Evolutionary conservation across 2,113 vertebrate genomes (phyloP).

Genomic region (Dendropsophus ebraccatus): DNA sequence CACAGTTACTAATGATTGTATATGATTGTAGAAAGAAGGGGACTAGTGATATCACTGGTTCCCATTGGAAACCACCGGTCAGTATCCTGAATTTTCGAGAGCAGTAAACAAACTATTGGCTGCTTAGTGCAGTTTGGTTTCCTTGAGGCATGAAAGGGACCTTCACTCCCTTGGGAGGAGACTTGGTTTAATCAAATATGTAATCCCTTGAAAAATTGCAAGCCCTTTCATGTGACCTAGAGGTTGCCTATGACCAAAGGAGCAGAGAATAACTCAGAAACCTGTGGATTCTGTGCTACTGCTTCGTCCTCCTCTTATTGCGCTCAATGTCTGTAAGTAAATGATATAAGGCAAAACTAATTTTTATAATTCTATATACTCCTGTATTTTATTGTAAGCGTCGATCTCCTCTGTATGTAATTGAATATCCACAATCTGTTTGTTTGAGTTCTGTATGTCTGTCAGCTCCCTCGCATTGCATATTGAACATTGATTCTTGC

Average conservation of each 20-base stretch:
- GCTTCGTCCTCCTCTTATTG: not conserved
- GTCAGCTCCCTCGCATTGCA: not conserved
- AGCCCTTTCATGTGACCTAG: constrained; percentile 71
- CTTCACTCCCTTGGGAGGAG: constrained; percentile 59
- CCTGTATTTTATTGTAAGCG: no score
- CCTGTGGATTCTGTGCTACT: constrained; percentile 11
- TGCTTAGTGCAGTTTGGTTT: not conserved
- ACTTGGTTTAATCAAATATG: constrained; percentile 67
- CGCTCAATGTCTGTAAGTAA: constrained; percentile 72
- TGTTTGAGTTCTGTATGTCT: no score
- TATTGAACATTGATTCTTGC: no score
- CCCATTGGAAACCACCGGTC: no score
- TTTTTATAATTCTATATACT: no score
- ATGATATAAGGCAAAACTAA: not conserved
- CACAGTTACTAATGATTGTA: no score
- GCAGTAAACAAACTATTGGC: not conserved
- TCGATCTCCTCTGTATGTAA: no score
- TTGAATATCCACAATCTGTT: no score
- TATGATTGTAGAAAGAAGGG: no score
- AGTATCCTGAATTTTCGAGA: not conserved
- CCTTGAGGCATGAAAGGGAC: constrained; percentile 66
- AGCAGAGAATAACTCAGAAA: constrained; percentile 8
- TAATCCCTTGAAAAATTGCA: constrained; percentile 74
- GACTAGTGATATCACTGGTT: no score
- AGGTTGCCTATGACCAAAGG: constrained; percentile 53